Conservation (phyloP, 2,113 vertebrate genomes). For the Abramis brama region DNA sequence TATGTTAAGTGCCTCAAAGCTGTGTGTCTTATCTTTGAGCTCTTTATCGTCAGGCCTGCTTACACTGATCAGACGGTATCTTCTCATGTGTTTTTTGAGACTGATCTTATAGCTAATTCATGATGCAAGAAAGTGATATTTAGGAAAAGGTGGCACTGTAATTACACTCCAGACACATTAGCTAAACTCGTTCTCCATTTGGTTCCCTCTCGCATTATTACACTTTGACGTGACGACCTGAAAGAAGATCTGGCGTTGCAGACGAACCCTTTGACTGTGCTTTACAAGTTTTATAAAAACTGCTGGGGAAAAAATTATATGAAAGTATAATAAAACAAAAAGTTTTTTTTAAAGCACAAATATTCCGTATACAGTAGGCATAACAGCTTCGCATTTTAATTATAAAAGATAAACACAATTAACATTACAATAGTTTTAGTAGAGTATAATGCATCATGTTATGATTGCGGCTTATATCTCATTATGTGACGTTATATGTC, state of each 20-base stretch:
- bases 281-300: neutral
- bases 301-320: neutral
- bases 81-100: slow-evolving; percentile 26
- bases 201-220: slow-evolving; percentile 31
- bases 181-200: slow-evolving; percentile 35
- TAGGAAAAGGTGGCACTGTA: slow-evolving; percentile 53
- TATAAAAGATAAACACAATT: neutral
- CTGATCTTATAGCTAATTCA: slow-evolving; percentile 56
- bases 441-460: neutral
- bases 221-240: slow-evolving; percentile 38
- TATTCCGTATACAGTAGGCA: neutral
- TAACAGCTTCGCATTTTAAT: neutral
- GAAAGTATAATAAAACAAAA: neutral
- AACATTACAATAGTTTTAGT: neutral
- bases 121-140: slow-evolving; percentile 53
- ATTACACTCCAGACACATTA: slow-evolving; percentile 60
- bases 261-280: neutral
- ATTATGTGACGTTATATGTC: too few species aligned
- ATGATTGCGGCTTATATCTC: neutral
- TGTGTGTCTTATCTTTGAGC: neutral
- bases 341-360: neutral
- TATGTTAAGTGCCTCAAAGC: neutral
- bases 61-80: neutral
- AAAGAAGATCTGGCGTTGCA: slow-evolving; percentile 26
- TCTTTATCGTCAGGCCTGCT: slow-evolving; percentile 30